Evolutionary conservation across 2,797 vertebrate genomes (phyloP), one percentile per base, ranked within the genome.

Genomic region (Darevskia nairensis): DNA sequence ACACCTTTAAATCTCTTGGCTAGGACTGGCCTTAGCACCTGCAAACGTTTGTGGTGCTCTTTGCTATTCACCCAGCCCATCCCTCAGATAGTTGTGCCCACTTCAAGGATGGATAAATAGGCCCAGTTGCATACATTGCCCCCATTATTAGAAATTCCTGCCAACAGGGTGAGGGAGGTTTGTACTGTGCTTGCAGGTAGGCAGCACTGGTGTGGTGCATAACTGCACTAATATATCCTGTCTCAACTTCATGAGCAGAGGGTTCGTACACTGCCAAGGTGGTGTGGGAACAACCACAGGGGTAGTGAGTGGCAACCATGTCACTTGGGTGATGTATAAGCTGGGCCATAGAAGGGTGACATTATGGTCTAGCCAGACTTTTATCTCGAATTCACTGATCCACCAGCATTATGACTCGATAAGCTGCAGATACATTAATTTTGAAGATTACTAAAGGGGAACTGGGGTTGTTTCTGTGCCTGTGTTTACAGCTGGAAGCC

Each of bases 401-500:
- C 96, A 97, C 96, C 96, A 96, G 96, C 96, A 88, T 91, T 93
- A 94, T 90, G 93, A 82, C 39, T 86, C 69, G 89, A 92, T 90
- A 92, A 96, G 88, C 94, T 94, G 88, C 92, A 93, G 93, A 92
- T 81, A 89, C 35, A 93, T 88, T 89, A 94, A 88, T 92, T 93
- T 93, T 93, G 59, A 92, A 92, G 91, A 64, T 92, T 86, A 76
- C 87, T 84, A 79, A 89, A 90, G 61, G 88, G 82, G 82, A 72
- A 83, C 68, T 46, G 85, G 82, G 83, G 69, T 11, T 39, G 29
- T 80, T 80, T 79, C 90, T 88, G 87, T 90, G 89, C 79, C 90
- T 90, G 88, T 90, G 92, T 93, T 93, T 94, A 94, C 92, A 90
- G 94, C 84, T 92, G 91, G 93, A 89, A 64, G 71, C 71, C 90